Conservation (phyloP, 2,113 vertebrate genomes). For the Chaetops frenatus region DNA sequence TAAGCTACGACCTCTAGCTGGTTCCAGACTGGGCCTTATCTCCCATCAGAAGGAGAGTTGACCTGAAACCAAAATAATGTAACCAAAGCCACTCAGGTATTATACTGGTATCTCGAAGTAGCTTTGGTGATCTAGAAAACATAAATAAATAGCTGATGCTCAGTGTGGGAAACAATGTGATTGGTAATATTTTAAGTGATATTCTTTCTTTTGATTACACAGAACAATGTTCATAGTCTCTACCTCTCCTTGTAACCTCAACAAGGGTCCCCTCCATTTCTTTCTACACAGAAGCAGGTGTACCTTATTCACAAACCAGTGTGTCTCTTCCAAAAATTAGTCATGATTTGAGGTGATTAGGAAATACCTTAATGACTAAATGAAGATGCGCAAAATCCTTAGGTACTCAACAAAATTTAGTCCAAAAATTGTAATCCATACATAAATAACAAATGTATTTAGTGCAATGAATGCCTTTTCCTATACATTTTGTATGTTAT, state of each 20-base stretch:
- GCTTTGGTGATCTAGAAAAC: background rate
- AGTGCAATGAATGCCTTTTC: background rate
- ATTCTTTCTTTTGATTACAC: background rate
- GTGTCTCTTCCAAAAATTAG: background rate
- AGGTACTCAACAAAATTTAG: background rate
- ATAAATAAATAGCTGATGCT: background rate
- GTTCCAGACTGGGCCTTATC: background rate
- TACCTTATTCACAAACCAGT: background rate
- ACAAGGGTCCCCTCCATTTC: background rate
- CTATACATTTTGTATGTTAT: background rate
- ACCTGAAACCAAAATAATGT: background rate
- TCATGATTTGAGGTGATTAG: background rate
- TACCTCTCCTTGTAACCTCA: background rate
- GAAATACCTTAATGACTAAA: background rate
- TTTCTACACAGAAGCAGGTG: background rate
- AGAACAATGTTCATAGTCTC: background rate
- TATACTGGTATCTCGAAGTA: background rate
- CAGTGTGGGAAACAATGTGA: background rate
- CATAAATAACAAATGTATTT: background rate
- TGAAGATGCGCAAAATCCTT: background rate
- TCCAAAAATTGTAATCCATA: background rate
- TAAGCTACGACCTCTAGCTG: background rate
- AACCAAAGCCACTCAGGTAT: background rate
- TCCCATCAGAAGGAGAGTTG: background rate
- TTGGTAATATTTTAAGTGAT: background rate